Percentiles rank a stretch among this genome's conserved stretches.
These are phyloP conservation scores for Metallyticus violacea DNA, from an alignment of 2,888 invertebrate species.

Conservation along the genomic window DNA sequence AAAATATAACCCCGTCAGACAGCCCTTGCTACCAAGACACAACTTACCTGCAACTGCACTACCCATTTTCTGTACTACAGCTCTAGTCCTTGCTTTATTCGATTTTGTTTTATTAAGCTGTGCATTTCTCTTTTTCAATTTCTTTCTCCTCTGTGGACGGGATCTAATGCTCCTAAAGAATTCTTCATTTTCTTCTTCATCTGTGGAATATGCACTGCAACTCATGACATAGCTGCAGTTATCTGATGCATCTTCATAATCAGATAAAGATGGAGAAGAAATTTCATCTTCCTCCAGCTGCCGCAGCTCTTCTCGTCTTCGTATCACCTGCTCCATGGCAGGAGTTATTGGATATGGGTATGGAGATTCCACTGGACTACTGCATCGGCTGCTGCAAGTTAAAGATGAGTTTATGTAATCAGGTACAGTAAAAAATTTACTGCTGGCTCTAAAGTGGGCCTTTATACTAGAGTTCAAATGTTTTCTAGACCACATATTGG, in stretches of 20 bases:
- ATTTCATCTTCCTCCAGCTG: neutral
- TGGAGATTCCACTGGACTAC: slow-evolving; percentile 1
- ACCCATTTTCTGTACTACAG: neutral
- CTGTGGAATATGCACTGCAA: neutral
- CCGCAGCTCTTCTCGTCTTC: slow-evolving; percentile 13
- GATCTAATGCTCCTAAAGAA: neutral
- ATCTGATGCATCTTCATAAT: neutral
- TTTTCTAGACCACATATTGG: no score
- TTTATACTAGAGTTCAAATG: no score
- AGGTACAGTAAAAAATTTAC: no score
- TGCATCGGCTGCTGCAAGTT: neutral
- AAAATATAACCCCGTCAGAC: neutral
- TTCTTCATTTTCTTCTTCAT: neutral
- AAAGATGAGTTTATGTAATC: no score
- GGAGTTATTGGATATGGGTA: slow-evolving; percentile 7
- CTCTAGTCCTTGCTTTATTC: neutral
- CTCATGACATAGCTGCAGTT: neutral
- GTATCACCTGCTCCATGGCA: slow-evolving; percentile 24
- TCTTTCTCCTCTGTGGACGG: neutral
- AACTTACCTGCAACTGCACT: neutral
- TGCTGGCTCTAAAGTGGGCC: no score
- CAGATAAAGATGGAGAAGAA: no score
- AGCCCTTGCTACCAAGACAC: neutral
- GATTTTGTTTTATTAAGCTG: no score
- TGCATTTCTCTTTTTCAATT: neutral